Evolutionary conservation across 1,140 invertebrate species (phyloP), one percentile per base, ranked within the genome.

Genomic region (Eurytemora carolleeae): DNA sequence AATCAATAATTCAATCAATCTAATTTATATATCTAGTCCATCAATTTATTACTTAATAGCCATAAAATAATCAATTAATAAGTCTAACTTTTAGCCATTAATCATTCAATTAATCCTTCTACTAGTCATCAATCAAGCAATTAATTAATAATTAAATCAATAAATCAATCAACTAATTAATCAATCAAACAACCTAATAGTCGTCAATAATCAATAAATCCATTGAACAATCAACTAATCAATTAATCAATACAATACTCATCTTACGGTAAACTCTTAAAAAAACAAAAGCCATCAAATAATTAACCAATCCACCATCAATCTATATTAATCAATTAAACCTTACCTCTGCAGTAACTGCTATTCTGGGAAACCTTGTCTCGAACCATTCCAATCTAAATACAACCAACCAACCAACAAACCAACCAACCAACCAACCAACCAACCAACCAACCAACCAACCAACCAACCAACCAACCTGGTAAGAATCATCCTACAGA

Each of bases 291-390:
- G 31, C n/a, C 7, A 44, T 44, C 7, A 44, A 44, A 12, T 12
- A 44, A 44, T 44, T 44, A 44, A 44, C 7, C 7, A 44, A 44
- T 44, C n/a, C 7, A 44, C 31, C n/a, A 12, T 44, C 7, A 44
- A 44, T 12, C 7, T n/a, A 7, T 7, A n/a, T n/a, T 7, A 44
- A 44, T 44, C n/a, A 12, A 44, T 44, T 44, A 44, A 12, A n/a
- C 16, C 59, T 44, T 61, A 61, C 59, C 74, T 98, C 92, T 67
- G 98, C 95, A 17, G 94, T 94, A 26, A 99, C 94, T n/a, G 96
- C 95, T 73, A 99, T 98, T 64, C 96, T 78, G 0, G 96, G 96
- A 71, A 99, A 99, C 16, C 98, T 76, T 3, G 95, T 98, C 1
- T 88, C 91, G 75, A 94, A 98, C 90, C 91, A 95, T 68, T 98